Percentiles rank a stretch among this genome's conserved stretches.
These are phyloP conservation scores for Elysia crispata DNA, from an alignment of 2,888 invertebrate genomes.

Conservation along the genomic window DNA sequence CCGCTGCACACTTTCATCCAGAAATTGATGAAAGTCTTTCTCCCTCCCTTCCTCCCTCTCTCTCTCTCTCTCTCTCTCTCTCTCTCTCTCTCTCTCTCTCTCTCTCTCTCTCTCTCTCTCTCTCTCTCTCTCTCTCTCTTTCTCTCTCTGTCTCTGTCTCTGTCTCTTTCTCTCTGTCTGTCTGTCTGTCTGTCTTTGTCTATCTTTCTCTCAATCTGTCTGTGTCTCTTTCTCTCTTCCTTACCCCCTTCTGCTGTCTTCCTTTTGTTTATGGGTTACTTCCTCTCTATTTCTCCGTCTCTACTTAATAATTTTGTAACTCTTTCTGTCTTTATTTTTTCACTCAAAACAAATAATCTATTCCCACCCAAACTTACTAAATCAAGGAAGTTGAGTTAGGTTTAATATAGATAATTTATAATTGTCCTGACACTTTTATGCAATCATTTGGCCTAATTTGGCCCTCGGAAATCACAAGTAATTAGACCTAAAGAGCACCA, in stretches of 20 bases:
- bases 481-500: no score
- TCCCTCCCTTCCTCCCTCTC: neutral
- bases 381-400: no score
- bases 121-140: neutral
- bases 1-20: no score
- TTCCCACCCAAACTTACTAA: no score
- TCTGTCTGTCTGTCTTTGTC: neutral
- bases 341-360: no score
- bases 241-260: neutral
- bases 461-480: no score
- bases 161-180: neutral
- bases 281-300: conserved; percentile 1
- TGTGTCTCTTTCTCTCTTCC: conserved; percentile 1
- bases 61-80: conserved; percentile 11
- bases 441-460: no score
- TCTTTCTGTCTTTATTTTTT: neutral
- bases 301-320: no score
- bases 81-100: neutral
- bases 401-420: no score
- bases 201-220: neutral
- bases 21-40: no score
- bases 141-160: neutral
- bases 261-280: neutral
- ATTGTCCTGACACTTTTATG: no score
- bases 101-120: neutral